phyloP scores from a whole-genome alignment of 2,888 invertebrate species.

The Hemistola chrysoprasaria region DNA sequence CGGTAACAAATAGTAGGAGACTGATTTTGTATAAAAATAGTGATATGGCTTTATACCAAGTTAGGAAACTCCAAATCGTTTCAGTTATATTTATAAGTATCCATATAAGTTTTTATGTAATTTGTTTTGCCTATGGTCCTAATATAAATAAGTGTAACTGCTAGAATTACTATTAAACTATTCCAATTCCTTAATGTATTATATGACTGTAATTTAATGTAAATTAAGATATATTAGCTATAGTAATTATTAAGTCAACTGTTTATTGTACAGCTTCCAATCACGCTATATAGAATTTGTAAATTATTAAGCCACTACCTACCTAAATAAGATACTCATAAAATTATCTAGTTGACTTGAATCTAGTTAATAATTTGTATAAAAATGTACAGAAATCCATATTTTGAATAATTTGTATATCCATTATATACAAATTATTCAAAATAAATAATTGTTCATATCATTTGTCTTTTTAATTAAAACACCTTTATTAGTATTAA shows the following conservation, averaged over 20 bases:
- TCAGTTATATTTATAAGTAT: constrained; percentile 18
- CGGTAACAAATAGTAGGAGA: constrained; percentile 78
- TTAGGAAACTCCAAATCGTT: constrained; percentile 51
- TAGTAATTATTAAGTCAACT: constrained; percentile 62
- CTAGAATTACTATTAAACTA: constrained; percentile 49
- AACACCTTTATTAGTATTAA: not conserved
- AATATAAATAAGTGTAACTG: constrained; percentile 45
- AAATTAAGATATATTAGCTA: constrained; percentile 44
- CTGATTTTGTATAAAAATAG: constrained; percentile 78
- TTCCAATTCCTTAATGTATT: constrained; percentile 70
- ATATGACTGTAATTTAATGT: constrained; percentile 64
- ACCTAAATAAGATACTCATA: constrained; percentile 74
- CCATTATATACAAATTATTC: constrained; percentile 78
- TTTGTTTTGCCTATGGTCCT: constrained; percentile 29
- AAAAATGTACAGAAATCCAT: constrained; percentile 81
- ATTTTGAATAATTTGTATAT: too few species aligned
- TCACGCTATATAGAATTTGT: constrained; percentile 67
- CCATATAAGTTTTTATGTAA: constrained; percentile 23
- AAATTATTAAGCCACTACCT: constrained; percentile 76
- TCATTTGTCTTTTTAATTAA: constrained; percentile 49
- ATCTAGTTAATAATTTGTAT: constrained; percentile 78
- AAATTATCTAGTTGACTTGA: constrained; percentile 77
- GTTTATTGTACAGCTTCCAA: constrained; percentile 71
- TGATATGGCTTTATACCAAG: constrained; percentile 69
- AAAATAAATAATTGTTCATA: constrained; percentile 81